Percentiles rank a stretch among this genome's conserved stretches.
phyloP scores from a whole-genome alignment of 2,797 vertebrate genomes.

The Setipinna tenuifilis region DNA sequence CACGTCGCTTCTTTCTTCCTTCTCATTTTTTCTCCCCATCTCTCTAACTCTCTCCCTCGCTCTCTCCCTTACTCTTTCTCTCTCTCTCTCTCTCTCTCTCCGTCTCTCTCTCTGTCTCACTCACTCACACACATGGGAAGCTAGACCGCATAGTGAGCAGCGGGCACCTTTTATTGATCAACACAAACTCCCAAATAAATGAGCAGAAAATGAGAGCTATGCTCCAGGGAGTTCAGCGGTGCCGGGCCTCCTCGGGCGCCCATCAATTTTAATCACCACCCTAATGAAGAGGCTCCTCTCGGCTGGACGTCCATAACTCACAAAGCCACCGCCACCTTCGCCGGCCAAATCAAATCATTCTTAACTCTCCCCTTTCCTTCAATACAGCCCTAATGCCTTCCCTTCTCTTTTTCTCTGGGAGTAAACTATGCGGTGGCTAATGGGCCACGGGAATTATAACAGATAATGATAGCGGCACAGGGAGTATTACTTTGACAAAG shows the following conservation, averaged over 20 bases:
- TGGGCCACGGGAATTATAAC: constrained; percentile 66
- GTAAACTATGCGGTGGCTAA: constrained; percentile 79
- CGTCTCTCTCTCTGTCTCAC: background rate
- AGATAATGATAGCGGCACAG: constrained; percentile 65
- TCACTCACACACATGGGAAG: constrained; percentile 32
- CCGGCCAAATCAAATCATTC: constrained; percentile 76
- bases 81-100: background rate
- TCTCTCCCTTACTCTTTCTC: background rate
- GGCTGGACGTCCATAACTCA: constrained; percentile 84
- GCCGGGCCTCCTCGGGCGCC: constrained; percentile 74
- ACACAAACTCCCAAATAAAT: constrained; percentile 85
- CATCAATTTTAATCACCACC: constrained; percentile 85
- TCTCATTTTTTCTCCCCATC: constrained; percentile 57
- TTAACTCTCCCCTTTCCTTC: constrained; percentile 59
- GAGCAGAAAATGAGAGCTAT: constrained; percentile 82
- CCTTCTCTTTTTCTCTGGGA: constrained; percentile 71
- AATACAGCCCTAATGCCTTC: constrained; percentile 72
- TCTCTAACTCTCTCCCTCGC: constrained; percentile 23
- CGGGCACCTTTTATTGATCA: constrained; percentile 85
- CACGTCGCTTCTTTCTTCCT: constrained; percentile 64
- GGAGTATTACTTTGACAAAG: constrained; percentile 52
- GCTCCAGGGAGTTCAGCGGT: constrained; percentile 76
- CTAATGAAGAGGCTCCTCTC: constrained; percentile 87
- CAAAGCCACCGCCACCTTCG: constrained; percentile 69
- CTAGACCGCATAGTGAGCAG: constrained; percentile 79